These are phyloP conservation scores for Todiramphus chloris DNA, from an alignment of 2,113 vertebrate species.

Conservation along the genomic window DNA sequence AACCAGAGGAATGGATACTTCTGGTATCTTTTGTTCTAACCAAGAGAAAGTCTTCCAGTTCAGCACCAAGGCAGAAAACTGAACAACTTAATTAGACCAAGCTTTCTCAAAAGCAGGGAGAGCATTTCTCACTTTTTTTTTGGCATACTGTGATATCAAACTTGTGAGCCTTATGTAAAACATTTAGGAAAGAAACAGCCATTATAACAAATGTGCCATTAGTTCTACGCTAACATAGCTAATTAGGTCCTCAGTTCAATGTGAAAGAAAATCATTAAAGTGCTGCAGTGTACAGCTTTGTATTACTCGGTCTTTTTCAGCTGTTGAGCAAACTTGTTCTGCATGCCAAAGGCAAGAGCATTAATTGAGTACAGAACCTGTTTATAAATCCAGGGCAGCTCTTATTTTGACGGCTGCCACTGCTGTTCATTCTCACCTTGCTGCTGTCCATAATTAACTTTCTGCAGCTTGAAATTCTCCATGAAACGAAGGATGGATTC, in stretches of 20 bases:
- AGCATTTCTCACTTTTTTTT: constrained; percentile 59
- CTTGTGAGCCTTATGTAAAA: constrained; percentile 37
- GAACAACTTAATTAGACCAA: constrained; percentile 44
- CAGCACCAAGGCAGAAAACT: constrained; percentile 54
- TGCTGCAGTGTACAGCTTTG: background rate
- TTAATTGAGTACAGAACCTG: constrained; percentile 38
- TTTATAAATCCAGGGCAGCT: constrained; percentile 14
- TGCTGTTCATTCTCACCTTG: constrained; percentile 5
- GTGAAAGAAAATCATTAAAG: background rate
- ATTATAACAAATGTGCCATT: constrained; percentile 12
- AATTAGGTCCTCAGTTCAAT: background rate
- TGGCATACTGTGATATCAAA: constrained; percentile 16
- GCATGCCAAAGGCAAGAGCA: background rate
- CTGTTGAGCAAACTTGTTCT: constrained; percentile 26
- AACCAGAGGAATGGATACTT: background rate
- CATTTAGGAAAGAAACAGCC: constrained; percentile 21
- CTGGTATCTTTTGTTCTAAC: background rate
- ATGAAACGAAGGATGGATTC: background rate
- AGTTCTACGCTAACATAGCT: constrained; percentile 26
- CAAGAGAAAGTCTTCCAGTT: background rate
- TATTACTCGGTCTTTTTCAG: constrained; percentile 25
- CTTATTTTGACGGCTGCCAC: background rate
- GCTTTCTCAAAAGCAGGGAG: constrained; percentile 40
- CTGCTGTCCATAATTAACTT: background rate
- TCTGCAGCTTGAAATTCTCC: background rate